These are phyloP conservation scores for Labeo rohita DNA, from an alignment of 2,113 vertebrate species.

Conservation along the genomic window DNA sequence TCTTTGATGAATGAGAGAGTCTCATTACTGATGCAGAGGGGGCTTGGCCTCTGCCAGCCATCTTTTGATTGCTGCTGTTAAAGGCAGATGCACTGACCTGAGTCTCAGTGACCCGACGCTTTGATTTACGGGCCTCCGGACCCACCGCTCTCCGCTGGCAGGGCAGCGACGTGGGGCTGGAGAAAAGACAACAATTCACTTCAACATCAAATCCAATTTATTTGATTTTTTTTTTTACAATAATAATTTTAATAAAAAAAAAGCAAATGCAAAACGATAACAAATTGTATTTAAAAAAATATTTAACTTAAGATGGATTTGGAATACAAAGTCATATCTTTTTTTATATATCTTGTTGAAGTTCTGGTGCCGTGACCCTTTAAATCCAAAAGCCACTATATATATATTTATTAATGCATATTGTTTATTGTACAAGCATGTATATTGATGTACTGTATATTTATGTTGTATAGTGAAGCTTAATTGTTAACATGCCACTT, in stretches of 20 bases:
- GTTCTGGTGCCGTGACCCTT: too few species aligned
- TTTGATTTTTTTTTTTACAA: background rate
- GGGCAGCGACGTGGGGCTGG: conserved; percentile 76
- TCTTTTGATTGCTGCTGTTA: conserved; percentile 21
- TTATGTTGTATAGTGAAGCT: too few species aligned
- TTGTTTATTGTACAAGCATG: too few species aligned
- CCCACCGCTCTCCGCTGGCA: conserved; percentile 75
- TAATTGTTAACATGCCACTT: too few species aligned
- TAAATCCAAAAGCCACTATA: too few species aligned
- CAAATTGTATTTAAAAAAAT: too few species aligned
- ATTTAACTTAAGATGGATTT: too few species aligned
- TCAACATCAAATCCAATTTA: background rate
- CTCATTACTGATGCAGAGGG: conserved; percentile 9
- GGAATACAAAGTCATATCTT: too few species aligned
- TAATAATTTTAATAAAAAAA: background rate
- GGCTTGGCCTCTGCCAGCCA: conserved; percentile 7
- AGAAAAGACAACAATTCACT: conserved; percentile 53
- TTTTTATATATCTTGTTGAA: too few species aligned
- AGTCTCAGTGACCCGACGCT: conserved; percentile 78
- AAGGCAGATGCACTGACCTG: conserved; percentile 76
- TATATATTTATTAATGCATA: too few species aligned
- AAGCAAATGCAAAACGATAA: background rate
- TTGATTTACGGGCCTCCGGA: conserved; percentile 76
- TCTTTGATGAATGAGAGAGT: background rate
- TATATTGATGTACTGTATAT: too few species aligned